These are phyloP conservation scores for Clamator glandarius DNA, from an alignment of 2,797 vertebrate species.

Conservation along the genomic window DNA sequence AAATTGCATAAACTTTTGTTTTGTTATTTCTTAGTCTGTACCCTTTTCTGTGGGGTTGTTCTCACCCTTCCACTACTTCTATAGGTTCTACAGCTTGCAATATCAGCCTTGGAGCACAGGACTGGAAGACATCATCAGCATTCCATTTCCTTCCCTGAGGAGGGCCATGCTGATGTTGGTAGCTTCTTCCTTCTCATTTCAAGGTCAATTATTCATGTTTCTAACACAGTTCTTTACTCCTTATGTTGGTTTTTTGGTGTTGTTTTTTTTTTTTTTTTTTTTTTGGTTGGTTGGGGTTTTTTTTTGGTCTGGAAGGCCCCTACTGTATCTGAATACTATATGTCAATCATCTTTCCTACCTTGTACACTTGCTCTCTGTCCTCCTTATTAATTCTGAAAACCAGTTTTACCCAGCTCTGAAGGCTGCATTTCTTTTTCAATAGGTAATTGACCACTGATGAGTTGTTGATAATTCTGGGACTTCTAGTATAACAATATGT, in stretches of 20 bases:
- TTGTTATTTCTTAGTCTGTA: neutral
- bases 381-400: neutral
- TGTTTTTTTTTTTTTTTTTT: no score
- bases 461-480: neutral
- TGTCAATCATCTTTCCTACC: neutral
- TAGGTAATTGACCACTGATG: neutral
- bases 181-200: neutral
- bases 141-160: neutral
- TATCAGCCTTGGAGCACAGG: neutral
- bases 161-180: neutral
- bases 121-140: neutral
- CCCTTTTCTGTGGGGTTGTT: neutral
- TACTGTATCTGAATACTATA: neutral
- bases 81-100: neutral
- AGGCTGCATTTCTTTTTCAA: neutral
- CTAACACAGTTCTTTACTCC: neutral
- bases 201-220: neutral
- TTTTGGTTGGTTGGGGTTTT: no score
- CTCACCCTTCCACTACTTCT: neutral
- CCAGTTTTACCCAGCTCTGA: neutral
- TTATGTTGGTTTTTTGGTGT: fast-evolving
- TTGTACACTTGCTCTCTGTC: neutral
- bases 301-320: neutral
- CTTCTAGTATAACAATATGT: neutral
- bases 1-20: neutral